Evolutionary conservation across 2,113 vertebrate genomes (phyloP), one percentile per base, ranked within the genome.

Genomic region (Forbesichthys agassizii): DNA sequence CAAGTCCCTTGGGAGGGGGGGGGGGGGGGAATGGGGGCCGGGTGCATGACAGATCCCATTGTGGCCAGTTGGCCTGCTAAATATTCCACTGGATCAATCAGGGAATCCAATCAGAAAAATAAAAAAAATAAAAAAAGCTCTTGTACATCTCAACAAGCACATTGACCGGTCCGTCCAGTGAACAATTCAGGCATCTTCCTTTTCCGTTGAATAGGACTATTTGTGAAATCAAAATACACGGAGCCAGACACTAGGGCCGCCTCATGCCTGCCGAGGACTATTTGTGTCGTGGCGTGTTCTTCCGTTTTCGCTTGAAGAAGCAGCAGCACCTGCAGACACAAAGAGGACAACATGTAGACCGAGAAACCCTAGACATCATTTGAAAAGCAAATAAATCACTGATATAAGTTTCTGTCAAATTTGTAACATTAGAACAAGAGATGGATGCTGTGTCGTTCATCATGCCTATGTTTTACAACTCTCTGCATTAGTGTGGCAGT

Each of bases 241-340:
- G 79, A 80, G 82, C 79, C 36, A 11, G 75, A 83, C 69, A 69
- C 56, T n/a, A 27, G 66, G 64, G 72, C 20, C 36, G 18, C 54
- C 72, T 82, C 73, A 48, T 61, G 81, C 78, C 57, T 55, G 71
- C 33, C 65, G 59, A 5, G 49, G 86, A 92, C 99, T 95, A 99
- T 95, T 99, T 99, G 91, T 98, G 96, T 74, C 98, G 94, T 69
- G 95, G 94, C 49, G 95, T 93, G 66, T 96, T 96, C 95, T 96
- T 99, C 92, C 96, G 93, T 96, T 99, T 99, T 89, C 96, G 94
- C 90, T 96, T 99, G 92, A 99, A 99, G 93, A 99, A 99, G 85
- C 98, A 99, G 94, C 98, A 99, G 95, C 98, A 99, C 98, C 98
- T 99, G 91, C 66, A 80, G 87, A 89, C 86, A 77, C 73, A 90